Base-by-base conservation (phyloP, 2,797 vertebrate species). In the Catharus ustulatus region DNA sequence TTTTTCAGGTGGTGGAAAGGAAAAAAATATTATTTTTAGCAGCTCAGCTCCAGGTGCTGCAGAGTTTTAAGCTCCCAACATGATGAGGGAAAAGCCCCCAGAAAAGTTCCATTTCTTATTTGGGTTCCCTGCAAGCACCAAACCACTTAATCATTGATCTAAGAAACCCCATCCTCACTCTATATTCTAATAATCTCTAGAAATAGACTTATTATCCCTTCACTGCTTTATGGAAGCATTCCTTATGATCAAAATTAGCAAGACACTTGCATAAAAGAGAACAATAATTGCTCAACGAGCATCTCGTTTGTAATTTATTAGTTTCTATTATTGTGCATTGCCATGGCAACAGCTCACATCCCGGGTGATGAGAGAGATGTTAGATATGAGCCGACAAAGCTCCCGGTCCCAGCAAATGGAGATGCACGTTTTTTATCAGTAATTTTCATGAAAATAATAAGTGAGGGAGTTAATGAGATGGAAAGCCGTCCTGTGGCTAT, bases 401-500 rank as follows among this genome's bases (percentile, higher is more conserved):
- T 98, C 96, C 91, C 15, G 90, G 97, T 97, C 98, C 97, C 96
- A 95, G 97, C 98, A 97, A 98, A 98, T 98, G 98, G 97, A 98
- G 98, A 98, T 97, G 98, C 98, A 98, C 97, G 96, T 97, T 98
- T 90, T 98, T 98, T 98, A 98, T 98, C 98, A 98, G 98, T 98
- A 98, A 98, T 98, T 98, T 98, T 98, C 98, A 98, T 98, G 97
- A 98, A 98, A 98, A 98, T 98, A 98, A 98, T 98, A 98, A 98
- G 98, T 97, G 97, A 98, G 97, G 97, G 97, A 98, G 98, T 98
- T 98, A 98, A 98, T 98, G 98, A 98, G 98, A 98, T 98, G 98
- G 97, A 98, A 98, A 98, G 98, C 98, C 93, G 93, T 98, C 98
- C 98, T 97, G 97, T 98, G 98, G 98, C 98, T 98, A 98, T 98